Evolutionary conservation across 2,888 invertebrate genomes (phyloP).

Genomic region (Teleogryllus oceanicus): DNA sequence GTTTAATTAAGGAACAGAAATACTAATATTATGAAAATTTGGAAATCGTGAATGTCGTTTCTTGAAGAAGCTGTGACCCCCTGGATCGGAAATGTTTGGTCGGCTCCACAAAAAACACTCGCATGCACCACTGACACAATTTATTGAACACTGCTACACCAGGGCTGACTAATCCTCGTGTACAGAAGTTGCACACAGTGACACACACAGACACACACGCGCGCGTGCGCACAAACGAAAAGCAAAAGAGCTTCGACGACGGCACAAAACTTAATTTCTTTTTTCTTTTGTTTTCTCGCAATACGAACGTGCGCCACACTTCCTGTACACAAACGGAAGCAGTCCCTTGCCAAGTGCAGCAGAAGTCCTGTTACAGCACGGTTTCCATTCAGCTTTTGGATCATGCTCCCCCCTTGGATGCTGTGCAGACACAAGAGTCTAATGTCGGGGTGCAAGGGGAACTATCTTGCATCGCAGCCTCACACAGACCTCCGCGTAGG

Average conservation of each 20-base stretch:
- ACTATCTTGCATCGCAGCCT: too few relatives aligned
- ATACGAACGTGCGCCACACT: not conserved
- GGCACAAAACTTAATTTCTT: not conserved
- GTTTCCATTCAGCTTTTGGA: too few relatives aligned
- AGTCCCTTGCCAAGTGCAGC: not conserved
- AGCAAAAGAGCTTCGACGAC: not conserved
- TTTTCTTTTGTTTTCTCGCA: not conserved
- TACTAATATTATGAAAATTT: too few relatives aligned
- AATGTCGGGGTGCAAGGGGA: too few relatives aligned
- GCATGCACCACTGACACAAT: not conserved
- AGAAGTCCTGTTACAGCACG: not conserved
- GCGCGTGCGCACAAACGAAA: not conserved
- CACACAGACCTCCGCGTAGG: too few relatives aligned
- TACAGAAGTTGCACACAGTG: not conserved
- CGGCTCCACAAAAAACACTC: too few relatives aligned
- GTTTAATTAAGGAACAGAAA: too few relatives aligned
- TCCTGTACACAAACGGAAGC: not conserved
- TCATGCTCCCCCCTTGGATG: too few relatives aligned
- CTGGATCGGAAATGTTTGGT: too few relatives aligned
- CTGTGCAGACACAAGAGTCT: too few relatives aligned
- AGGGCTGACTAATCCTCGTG: not conserved
- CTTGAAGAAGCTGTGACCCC: too few relatives aligned
- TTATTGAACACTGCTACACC: slow-evolving; percentile 3
- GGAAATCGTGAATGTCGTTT: too few relatives aligned
- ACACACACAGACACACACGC: not conserved